Evolutionary conservation across 2,888 invertebrate species (phyloP).

Genomic region (Pecten maximus): DNA sequence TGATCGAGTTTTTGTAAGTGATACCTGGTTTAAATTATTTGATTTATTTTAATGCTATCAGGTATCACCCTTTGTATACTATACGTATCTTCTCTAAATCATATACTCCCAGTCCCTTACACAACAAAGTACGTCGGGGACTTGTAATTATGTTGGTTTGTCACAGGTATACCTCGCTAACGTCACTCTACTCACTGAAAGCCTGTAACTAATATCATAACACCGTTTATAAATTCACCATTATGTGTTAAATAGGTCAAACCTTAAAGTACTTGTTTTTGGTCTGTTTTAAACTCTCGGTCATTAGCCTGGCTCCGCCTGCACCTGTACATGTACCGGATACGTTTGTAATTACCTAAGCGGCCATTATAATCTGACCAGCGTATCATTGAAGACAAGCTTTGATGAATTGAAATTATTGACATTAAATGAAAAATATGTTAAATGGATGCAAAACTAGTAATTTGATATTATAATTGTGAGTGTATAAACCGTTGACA

Average conservation of each 20-base stretch:
- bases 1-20: no score
- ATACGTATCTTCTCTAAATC: no score
- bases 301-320: background rate
- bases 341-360: background rate
- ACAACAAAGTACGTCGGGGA: no score
- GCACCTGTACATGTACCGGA: no score
- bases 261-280: background rate
- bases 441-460: background rate
- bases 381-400: background rate
- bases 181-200: background rate
- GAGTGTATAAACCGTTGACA: background rate
- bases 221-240: background rate
- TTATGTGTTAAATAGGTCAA: background rate
- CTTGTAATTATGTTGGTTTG: no score
- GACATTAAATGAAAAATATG: constrained; percentile 5
- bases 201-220: background rate
- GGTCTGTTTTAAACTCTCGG: background rate
- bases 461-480: background rate
- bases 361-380: background rate
- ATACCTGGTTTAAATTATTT: no score
- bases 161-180: no score
- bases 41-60: no score
- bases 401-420: background rate
- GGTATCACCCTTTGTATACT: no score
- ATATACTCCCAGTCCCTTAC: no score